Evolutionary conservation across 2,888 invertebrate species (phyloP).

Genomic region (Noctua pronuba): DNA sequence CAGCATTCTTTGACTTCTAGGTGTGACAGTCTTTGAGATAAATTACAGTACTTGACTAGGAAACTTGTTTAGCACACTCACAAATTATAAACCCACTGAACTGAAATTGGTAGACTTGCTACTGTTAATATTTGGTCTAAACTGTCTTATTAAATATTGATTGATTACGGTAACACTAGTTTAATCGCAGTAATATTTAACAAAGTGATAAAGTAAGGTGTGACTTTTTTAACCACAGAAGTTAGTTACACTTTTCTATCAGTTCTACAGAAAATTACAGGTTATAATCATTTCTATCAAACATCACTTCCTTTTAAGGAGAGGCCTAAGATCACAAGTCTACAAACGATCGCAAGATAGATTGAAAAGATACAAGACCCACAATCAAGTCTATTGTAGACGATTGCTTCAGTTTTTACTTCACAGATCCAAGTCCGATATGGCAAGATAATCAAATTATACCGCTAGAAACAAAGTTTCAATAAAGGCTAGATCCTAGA

Average conservation of each 20-base stretch:
- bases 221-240: too few relatives aligned
- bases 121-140: not conserved
- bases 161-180: not conserved
- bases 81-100: not conserved
- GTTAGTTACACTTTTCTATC: not conserved
- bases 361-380: slow-evolving; percentile 31
- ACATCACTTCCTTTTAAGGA: slow-evolving; percentile 8
- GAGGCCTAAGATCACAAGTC: not conserved
- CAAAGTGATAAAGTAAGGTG: not conserved
- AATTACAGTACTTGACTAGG: not conserved
- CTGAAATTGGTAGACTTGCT: not conserved
- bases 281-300: not conserved
- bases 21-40: slow-evolving; percentile 12
- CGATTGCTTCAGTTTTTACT: slow-evolving; percentile 48
- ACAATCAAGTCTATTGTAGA: slow-evolving; percentile 40
- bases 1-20: not conserved
- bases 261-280: not conserved
- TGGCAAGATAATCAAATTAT: slow-evolving; percentile 56
- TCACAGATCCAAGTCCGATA: slow-evolving; percentile 39
- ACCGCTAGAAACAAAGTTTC: slow-evolving; percentile 41
- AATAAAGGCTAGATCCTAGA: slow-evolving; percentile 60
- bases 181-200: not conserved
- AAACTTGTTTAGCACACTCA: slow-evolving; percentile 5
- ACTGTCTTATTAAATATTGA: not conserved
- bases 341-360: slow-evolving; percentile 11